Evolutionary conservation across 2,113 vertebrate species (phyloP), one percentile per base, ranked within the genome.

Genomic region (Cynopterus brachyotis): DNA sequence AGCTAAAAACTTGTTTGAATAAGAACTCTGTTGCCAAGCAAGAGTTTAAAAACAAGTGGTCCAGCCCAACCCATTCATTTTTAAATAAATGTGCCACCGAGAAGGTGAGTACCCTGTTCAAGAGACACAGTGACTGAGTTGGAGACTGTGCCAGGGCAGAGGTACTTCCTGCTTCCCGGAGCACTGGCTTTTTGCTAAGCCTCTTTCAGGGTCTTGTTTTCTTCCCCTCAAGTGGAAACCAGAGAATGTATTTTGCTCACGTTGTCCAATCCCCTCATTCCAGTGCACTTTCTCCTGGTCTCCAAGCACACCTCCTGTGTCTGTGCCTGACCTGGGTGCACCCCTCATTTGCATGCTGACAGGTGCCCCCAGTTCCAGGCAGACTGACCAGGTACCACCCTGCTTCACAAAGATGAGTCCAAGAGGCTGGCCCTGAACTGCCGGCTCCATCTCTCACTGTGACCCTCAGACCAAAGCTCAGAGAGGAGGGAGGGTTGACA

Each of bases 231-330:
- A 67, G 35, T 22, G 35, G 45, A 80, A 83, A 47, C 91, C 42
- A 7, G 62, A 55, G 88, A 82, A 67, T 50, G 53, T 20, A 17
- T 62, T 82, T 79, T 79, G 64, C 70, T 79, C 57, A 15, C 75
- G 60, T 78, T 75, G 89, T 82, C 88, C 94, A 70, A 75, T 28
- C 47, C 80, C 60, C 30, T 95, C 85, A 76, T 95, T 91, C 89
- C 70, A 69, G 1, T 0, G 16, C 0, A 0, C 78, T 19, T 22
- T 57, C 89, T 82, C 80, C 40, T 2, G 0, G 59, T 72, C 64
- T 91, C 93, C 40, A 0, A 84, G 50, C 78, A 83, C 42, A 93
- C 66, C 0, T 12, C 91, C 47, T 40, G 37, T 83, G 53, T 91
- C 79, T 92, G 82, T 0, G 0, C 47, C 82, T 69, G 76, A 69